phyloP scores from a whole-genome alignment of 2,888 invertebrate species.

The Pyrrhia umbra region DNA sequence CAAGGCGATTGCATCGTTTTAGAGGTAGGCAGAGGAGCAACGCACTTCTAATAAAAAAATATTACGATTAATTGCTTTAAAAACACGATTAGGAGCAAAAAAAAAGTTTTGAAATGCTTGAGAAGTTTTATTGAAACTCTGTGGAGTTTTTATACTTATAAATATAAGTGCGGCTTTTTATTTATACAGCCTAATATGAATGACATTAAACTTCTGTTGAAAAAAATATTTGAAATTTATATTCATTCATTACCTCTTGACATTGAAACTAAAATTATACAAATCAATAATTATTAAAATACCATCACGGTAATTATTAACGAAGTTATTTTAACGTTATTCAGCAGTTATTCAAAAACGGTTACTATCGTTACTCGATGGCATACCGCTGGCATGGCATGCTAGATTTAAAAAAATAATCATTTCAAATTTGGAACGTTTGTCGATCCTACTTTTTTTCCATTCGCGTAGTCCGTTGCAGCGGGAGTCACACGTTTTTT shows the following conservation, averaged over 20 bases:
- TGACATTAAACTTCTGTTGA: neutral
- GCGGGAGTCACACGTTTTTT: conserved; percentile 73
- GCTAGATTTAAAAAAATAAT: conserved; percentile 68
- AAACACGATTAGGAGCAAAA: neutral
- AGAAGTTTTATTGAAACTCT: no score
- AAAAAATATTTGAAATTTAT: neutral
- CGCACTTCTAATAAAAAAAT: conserved; percentile 11
- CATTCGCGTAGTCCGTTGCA: conserved; percentile 74
- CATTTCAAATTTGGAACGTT: conserved; percentile 79
- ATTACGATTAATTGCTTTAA: neutral
- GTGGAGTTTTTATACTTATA: no score
- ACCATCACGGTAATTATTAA: conserved; percentile 25
- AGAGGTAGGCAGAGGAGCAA: conserved; percentile 22
- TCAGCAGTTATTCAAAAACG: conserved; percentile 40
- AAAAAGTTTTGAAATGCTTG: neutral
- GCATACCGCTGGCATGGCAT: conserved; percentile 64
- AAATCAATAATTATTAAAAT: conserved; percentile 35
- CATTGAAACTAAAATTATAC: conserved; percentile 9
- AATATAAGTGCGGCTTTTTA: neutral
- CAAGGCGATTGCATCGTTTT: conserved; percentile 53
- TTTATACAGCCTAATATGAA: neutral
- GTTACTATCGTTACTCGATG: conserved; percentile 41
- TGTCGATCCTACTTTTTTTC: conserved; percentile 77
- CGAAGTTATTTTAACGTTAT: conserved; percentile 42
- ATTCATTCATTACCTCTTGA: conserved; percentile 2